Evolutionary conservation across 2,113 vertebrate species (phyloP), one percentile per base, ranked within the genome.

Genomic region (Phocoena phocoena): DNA sequence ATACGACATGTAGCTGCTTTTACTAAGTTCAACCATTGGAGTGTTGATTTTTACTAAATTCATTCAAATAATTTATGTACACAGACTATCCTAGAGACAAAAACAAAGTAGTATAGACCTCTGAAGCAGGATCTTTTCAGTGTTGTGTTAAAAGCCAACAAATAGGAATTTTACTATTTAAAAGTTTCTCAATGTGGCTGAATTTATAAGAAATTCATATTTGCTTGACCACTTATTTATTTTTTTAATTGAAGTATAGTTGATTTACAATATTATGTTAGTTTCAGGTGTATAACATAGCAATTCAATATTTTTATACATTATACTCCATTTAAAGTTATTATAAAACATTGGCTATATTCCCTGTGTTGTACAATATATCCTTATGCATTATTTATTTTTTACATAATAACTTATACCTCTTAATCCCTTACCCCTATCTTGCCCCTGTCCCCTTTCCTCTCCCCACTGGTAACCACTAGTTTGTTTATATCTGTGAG

Each of bases 41-140:
- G 33, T 89, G n/a, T 94, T 89, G 55, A 73, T 88, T 77, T 96
- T 79, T 73, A 65, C 70, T 92, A 95, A 86, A 58, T 47, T 79
- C 55, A 81, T 20, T 93, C 47, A 79, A 47, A 84, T 95, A 93
- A 81, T 20, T 44, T 88, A 71, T 58, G 26, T 60, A n/a, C 31
- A 81, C 36, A 91, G 9, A 55, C 62, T 79, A n/a, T 21, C 44
- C 41, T 81, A 73, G 47, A 84, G 44, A 94, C 17, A 92, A 85
- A 92, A 80, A 74, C 36, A 63, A 47, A 93, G 8, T 88, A 33
- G 2, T 44, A 81, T 38, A 87, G 47, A 80, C 18, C 36, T 86
- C 76, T 28, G 33, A 88, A 85, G 33, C 13, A 70, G 33, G 44
- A 70, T 70, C 26, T 50, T 85, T 73, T 81, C 41, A 68, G 36